Evolutionary conservation across 2,113 vertebrate genomes (phyloP), one percentile per base, ranked within the genome.

Genomic region (Meles meles): DNA sequence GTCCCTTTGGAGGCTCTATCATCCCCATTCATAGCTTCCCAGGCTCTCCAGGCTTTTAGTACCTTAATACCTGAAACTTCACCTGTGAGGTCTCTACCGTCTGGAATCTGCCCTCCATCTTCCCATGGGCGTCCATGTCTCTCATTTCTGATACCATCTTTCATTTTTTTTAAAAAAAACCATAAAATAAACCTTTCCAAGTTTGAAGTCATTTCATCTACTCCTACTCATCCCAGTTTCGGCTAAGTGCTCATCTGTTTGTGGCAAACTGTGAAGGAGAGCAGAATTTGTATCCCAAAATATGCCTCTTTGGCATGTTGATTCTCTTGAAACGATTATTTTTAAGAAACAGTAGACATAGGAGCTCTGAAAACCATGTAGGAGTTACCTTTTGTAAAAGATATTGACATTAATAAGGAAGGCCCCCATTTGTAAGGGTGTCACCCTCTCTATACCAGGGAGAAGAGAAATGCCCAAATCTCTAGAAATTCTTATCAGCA

Each of bases 111-210:
- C 4, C 17, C 8, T 20, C 18, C 8, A 17, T n/a, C 76, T 63
- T 88, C 31, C 17, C 5, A 20, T 37, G 72, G 34, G 71, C 6
- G 17, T 23, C 3, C 7, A 0, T 20, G 0, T 18, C 6, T 34
- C 6, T 84, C 14, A 6, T 83, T 79, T 65, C 25, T 49, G 59
- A 79, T 2, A 1, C 29, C 47, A 7, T 65, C 37, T 65, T 29
- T 61, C 49, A 69, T 44, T 92, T 90, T 90, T 27, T 37, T 21
- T 7, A 44, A 2, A 42, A 67, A 86, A 57, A 6, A 25, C 25
- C 7, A 0, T 52, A 21, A 49, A 29, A 31, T 55, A 59, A 79
- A 69, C 2, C 9, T 71, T 72, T 77, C 29, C 17, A 67, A 67
- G 17, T 80, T 52, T 72, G 39, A 93, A 88, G 39, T 18, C 17